These are phyloP conservation scores for Philypnodon macrostomus DNA, from an alignment of 2,797 vertebrate genomes.

Conservation along the genomic window DNA sequence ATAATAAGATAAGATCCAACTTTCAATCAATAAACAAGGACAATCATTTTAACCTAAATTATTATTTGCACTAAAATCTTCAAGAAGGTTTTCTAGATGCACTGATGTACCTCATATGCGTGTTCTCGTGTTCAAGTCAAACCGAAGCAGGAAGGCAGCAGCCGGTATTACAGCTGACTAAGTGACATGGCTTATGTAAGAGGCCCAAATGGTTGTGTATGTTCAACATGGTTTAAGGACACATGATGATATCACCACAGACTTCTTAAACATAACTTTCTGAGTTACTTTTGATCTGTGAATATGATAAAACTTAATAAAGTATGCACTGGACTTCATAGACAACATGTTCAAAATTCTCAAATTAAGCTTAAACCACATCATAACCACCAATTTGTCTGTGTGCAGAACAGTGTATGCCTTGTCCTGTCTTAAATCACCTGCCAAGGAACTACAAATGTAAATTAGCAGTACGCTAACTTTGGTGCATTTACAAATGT, in stretches of 20 bases:
- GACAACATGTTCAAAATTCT: too few relatives aligned
- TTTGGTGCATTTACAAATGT: too few relatives aligned
- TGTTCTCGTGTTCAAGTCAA: constrained; percentile 19
- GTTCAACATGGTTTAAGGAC: constrained; percentile 15
- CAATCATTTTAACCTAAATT: background rate
- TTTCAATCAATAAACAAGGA: background rate
- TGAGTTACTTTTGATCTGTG: constrained; percentile 3
- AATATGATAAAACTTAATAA: constrained; percentile 9
- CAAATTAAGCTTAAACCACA: too few relatives aligned
- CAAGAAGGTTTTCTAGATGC: background rate
- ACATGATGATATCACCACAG: constrained; percentile 7
- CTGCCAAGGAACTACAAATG: too few relatives aligned
- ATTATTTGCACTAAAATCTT: background rate
- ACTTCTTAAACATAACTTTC: background rate
- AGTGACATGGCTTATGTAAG: constrained; percentile 61
- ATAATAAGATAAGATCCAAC: background rate
- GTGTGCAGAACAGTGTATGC: too few relatives aligned
- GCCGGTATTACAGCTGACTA: constrained; percentile 62
- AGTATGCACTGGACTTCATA: too few relatives aligned
- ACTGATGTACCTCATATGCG: constrained; percentile 10
- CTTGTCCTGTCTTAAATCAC: too few relatives aligned
- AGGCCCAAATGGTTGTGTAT: constrained; percentile 26
- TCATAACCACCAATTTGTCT: too few relatives aligned
- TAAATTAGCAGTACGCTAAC: too few relatives aligned
- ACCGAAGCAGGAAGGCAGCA: constrained; percentile 48